phyloP scores from a whole-genome alignment of 2,797 vertebrate species.

The Rachycentron canadum region DNA sequence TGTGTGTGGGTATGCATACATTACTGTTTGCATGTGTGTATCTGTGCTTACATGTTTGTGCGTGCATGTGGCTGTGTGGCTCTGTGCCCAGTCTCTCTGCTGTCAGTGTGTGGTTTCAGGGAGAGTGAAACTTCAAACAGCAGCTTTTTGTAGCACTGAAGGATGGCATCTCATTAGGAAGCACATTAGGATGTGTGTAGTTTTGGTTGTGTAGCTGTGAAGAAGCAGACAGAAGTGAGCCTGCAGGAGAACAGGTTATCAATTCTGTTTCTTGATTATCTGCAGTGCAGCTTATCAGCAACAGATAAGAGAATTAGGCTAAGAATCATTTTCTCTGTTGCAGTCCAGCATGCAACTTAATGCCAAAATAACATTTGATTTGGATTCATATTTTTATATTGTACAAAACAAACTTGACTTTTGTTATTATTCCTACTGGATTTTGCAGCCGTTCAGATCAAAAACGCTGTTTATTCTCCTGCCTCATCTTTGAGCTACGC shows the following conservation, averaged over 20 bases:
- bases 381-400: slow-evolving; percentile 14
- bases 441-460: slow-evolving; percentile 13
- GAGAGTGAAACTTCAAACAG: slow-evolving; percentile 63
- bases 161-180: slow-evolving; percentile 63
- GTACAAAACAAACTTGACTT: slow-evolving; percentile 21
- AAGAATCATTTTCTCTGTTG: slow-evolving; percentile 41
- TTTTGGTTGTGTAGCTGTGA: slow-evolving; percentile 34
- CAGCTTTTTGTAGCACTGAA: slow-evolving; percentile 54
- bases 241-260: slow-evolving; percentile 61
- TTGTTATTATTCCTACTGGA: slow-evolving; percentile 1
- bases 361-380: not conserved
- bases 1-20: slow-evolving; percentile 33
- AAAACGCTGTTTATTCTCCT: slow-evolving; percentile 22
- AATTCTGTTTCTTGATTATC: slow-evolving; percentile 65
- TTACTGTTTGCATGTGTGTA: slow-evolving; percentile 11
- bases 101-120: slow-evolving; percentile 50
- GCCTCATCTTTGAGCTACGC: not conserved
- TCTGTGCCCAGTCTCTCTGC: slow-evolving; percentile 9
- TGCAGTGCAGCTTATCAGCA: slow-evolving; percentile 64
- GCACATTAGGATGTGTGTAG: slow-evolving; percentile 49
- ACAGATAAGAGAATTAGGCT: slow-evolving; percentile 63
- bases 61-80: slow-evolving; percentile 23
- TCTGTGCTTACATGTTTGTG: slow-evolving; percentile 10
- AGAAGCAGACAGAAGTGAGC: slow-evolving; percentile 35
- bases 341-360: slow-evolving; percentile 19